Percentiles rank a stretch among this genome's conserved stretches.
These are phyloP conservation scores for Anniella stebbinsi DNA, from an alignment of 2,797 vertebrate genomes.

Conservation along the genomic window DNA sequence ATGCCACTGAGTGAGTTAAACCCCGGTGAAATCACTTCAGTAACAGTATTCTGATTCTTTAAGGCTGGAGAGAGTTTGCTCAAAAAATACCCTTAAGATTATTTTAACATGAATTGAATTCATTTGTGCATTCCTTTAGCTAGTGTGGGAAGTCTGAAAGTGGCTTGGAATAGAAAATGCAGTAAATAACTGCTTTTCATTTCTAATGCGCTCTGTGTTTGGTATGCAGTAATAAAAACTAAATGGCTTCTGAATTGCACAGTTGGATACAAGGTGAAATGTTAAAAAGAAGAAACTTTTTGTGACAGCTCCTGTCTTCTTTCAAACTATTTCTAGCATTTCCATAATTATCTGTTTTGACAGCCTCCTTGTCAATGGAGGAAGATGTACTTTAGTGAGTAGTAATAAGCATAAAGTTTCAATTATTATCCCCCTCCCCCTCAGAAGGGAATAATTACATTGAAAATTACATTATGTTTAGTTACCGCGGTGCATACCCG, in stretches of 20 bases:
- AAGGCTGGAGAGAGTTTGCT: not conserved
- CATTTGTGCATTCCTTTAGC: slow-evolving; percentile 51
- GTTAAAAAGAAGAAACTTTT: slow-evolving; percentile 63
- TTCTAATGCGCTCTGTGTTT: slow-evolving; percentile 58
- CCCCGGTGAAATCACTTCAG: not conserved
- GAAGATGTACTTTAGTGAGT: slow-evolving; percentile 62
- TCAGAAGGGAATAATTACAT: slow-evolving; percentile 58
- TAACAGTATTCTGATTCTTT: not conserved
- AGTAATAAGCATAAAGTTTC: slow-evolving; percentile 64
- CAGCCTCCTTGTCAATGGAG: slow-evolving; percentile 62
- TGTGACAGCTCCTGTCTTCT: slow-evolving; percentile 62
- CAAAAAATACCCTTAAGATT: not conserved
- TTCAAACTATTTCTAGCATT: slow-evolving; percentile 70
- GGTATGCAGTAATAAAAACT: slow-evolving; percentile 55
- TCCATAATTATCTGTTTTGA: slow-evolving; percentile 74
- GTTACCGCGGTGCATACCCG: slow-evolving; percentile 45
- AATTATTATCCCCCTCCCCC: slow-evolving; percentile 48
- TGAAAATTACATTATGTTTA: slow-evolving; percentile 56
- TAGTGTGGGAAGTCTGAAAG: slow-evolving; percentile 56
- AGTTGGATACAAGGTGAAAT: slow-evolving; percentile 65
- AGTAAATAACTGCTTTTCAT: slow-evolving; percentile 54
- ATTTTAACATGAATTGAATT: slow-evolving; percentile 27
- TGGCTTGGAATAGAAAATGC: slow-evolving; percentile 50
- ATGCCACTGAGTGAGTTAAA: not conserved
- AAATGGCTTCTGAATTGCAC: slow-evolving; percentile 64